These are phyloP conservation scores for Poeciliopsis presidionis DNA, from an alignment of 2,797 vertebrate species.

Conservation along the genomic window DNA sequence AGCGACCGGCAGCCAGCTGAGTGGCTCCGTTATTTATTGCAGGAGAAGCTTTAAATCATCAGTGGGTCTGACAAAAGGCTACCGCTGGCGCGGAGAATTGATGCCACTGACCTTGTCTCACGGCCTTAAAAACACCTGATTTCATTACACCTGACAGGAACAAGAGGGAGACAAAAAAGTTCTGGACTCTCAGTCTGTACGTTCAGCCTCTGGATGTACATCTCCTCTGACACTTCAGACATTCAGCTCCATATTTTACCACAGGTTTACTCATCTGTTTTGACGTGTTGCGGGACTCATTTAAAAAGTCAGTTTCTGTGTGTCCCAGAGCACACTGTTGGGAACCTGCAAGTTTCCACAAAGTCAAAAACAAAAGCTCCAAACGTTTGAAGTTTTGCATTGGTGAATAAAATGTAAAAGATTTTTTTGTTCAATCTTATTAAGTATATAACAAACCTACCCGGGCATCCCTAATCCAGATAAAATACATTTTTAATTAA, in stretches of 20 bases:
- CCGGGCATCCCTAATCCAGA: background rate
- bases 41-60: constrained; percentile 61
- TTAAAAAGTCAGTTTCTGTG: background rate
- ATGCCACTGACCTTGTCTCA: constrained; percentile 62
- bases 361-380: background rate
- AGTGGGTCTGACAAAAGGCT: constrained; percentile 53
- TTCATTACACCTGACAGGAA: constrained; percentile 47
- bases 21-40: constrained; percentile 68
- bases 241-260: constrained; percentile 7
- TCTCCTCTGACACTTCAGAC: constrained; percentile 5
- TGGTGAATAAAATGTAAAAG: background rate
- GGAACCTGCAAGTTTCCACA: background rate
- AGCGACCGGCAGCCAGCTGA: constrained; percentile 41
- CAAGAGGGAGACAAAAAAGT: constrained; percentile 37
- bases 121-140: constrained; percentile 43
- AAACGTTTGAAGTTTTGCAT: background rate
- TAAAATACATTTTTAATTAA: background rate
- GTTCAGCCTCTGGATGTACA: constrained; percentile 16
- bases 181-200: constrained; percentile 12
- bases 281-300: background rate
- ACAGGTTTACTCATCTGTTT: constrained; percentile 1
- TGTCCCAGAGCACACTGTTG: background rate
- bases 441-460: background rate
- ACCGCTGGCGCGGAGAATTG: constrained; percentile 43
- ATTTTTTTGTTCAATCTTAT: background rate